Evolutionary conservation across 2,113 vertebrate species (phyloP).

Genomic region (Tachycineta bicolor): DNA sequence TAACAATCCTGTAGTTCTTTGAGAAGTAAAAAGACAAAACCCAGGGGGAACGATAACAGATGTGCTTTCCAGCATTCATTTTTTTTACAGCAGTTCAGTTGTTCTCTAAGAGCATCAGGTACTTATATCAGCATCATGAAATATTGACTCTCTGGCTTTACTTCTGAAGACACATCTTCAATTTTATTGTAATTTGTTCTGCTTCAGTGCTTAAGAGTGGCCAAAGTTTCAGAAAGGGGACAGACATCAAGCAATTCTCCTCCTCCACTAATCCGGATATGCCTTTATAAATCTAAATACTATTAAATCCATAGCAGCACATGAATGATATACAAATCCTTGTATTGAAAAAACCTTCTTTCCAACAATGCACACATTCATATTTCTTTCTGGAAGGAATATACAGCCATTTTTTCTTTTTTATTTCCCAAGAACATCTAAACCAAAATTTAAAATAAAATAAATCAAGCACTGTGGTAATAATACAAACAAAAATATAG

Average conservation of each 20-base stretch:
- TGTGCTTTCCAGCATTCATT: neutral
- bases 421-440: slow-evolving; percentile 52
- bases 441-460: slow-evolving; percentile 51
- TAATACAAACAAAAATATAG: slow-evolving; percentile 40
- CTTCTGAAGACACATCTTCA: slow-evolving; percentile 24
- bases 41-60: neutral
- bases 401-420: slow-evolving; percentile 32
- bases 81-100: slow-evolving; percentile 18
- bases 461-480: slow-evolving; percentile 53
- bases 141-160: slow-evolving; percentile 1
- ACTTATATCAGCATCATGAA: slow-evolving; percentile 16
- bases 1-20: neutral
- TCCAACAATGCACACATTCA: slow-evolving; percentile 24
- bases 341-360: neutral
- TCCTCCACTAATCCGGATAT: slow-evolving; percentile 34
- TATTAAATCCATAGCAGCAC: slow-evolving; percentile 37
- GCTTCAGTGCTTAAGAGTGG: neutral
- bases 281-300: slow-evolving; percentile 23
- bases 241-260: neutral
- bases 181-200: slow-evolving; percentile 26
- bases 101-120: slow-evolving; percentile 10
- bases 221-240: slow-evolving; percentile 1
- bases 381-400: slow-evolving; percentile 52
- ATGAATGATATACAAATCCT: slow-evolving; percentile 32
- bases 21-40: neutral